Percentiles rank a stretch among this genome's conserved stretches.
These are phyloP conservation scores for Rhagoletis pomonella DNA, from an alignment of 1,140 invertebrate genomes.

Conservation along the genomic window DNA sequence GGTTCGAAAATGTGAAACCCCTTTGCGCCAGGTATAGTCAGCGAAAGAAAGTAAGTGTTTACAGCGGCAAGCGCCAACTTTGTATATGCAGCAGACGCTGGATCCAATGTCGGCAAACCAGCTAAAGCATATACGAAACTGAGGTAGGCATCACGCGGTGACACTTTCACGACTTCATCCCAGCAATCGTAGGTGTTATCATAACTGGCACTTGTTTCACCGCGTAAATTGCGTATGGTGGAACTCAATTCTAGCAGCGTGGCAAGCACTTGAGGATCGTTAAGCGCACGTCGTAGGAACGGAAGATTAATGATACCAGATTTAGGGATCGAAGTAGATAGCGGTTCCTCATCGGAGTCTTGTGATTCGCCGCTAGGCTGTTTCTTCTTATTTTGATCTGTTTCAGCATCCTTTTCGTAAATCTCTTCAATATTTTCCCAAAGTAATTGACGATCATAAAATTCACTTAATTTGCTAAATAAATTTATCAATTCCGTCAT, in stretches of 20 bases:
- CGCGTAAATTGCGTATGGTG: constrained; percentile 62
- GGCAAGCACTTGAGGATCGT: constrained; percentile 64
- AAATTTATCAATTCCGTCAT: constrained; percentile 57
- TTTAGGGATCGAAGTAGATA: neutral
- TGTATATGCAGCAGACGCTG: constrained; percentile 58
- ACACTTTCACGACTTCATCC: constrained; percentile 62
- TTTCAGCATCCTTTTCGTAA: constrained; percentile 51
- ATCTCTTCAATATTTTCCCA: constrained; percentile 58
- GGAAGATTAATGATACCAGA: constrained; percentile 31
- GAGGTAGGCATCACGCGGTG: constrained; percentile 63
- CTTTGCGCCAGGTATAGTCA: constrained; percentile 71
- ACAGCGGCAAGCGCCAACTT: constrained; percentile 65
- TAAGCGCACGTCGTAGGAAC: constrained; percentile 44
- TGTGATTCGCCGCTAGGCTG: neutral
- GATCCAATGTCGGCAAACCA: constrained; percentile 59
- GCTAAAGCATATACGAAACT: constrained; percentile 66
- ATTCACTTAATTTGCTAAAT: constrained; percentile 57
- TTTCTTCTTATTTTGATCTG: constrained; percentile 19
- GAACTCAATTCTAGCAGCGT: constrained; percentile 63
- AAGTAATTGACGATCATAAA: constrained; percentile 51
- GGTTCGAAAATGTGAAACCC: constrained; percentile 70
- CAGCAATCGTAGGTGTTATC: constrained; percentile 67
- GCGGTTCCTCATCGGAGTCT: neutral
- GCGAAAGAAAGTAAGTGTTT: constrained; percentile 65
- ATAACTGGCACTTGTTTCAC: constrained; percentile 60